Evolutionary conservation across 2,113 vertebrate species (phyloP), one percentile per base, ranked within the genome.

Genomic region (Delphinus delphis): DNA sequence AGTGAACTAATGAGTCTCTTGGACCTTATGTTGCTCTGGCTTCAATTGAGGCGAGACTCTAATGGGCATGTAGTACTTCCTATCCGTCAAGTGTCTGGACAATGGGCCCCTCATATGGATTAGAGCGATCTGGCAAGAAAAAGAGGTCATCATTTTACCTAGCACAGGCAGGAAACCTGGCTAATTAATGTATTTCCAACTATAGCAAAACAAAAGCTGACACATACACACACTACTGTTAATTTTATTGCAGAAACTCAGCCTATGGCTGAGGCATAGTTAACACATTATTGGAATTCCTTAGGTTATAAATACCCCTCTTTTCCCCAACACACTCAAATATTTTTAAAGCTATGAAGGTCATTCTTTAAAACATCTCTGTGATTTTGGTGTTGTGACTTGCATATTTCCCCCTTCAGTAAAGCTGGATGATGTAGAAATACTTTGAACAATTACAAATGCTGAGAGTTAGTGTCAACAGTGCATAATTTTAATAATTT

Each of bases 1-100:
- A 98, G 98, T 98, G 98, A 98, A 98, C 98, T 99, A 99, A 99
- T 98, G 98, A 99, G 98, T 98, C 98, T 99, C 98, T 97, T 97
- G 98, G 98, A 98, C 98, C 98, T 98, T 98, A 99, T 98, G 98
- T 97, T 98, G 96, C 98, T 98, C 98, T 99, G 98, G 98, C 98
- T 98, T 97, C 97, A 74, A 96, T 95, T 26, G 25, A 98, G 92
- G 68, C 71, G 89, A 67, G 1, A 20, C 96, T 98, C 84, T 98
- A 93, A 94, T 96, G 95, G 97, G 85, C 95, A 93, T 68, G 83
- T 74, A 93, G 47, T 81, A 83, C 97, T 97, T 98, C 92, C 96
- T 97, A 96, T 98, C 93, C 44, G 85, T 94, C 95, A 70, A 95
- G 93, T 90, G 94, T 96, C 97, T 98, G 96, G 95, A 95, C 88